Evolutionary conservation across 2,888 invertebrate species (phyloP), one percentile per base, ranked within the genome.

Genomic region (Helicoverpa assulta): DNA sequence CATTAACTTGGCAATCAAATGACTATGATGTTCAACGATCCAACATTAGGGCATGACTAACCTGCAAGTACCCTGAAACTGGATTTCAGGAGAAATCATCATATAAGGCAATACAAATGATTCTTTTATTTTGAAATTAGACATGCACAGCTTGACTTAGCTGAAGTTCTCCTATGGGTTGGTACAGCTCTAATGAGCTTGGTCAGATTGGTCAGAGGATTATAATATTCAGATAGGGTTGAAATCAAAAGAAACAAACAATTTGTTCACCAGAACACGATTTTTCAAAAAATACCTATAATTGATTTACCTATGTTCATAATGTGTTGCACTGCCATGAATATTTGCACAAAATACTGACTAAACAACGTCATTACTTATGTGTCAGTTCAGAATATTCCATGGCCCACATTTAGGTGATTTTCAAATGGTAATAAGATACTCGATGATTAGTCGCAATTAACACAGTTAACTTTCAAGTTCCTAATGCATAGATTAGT

Each of bases 401-500:
- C 81, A 69, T 71, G 73, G 55, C 70, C 72, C 52, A 51, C 61
- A 71, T 80, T 73, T 62, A 0, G 51, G 78, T 78, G 56, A 54
- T 78, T 82, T 83, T 83, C 83, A 83, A 18, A 68, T 21, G 61
- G 59, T 40, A 37, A 51, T 51, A 64, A 59, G 58, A 60, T 59
- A 19, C 40, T 21, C 53, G 64, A 52, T 80, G 82, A 80, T 40
- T 59, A 65, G 75, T 64, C 40, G 40, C 50, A 75, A 83, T 82
- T 82, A 82, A 55, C 83, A 50, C 55, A 64, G 43, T 72, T 74
- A 63, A 59, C 29, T 40, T 69, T 61, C 8, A 68, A 73, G 71
- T 80, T 58, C 69, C 64, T 75, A 82, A 72, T 77, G 59, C 67
- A 56, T 33, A 51, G 51, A 73, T 73, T 67, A 69, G 51, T 37